Percentiles rank a stretch among this genome's conserved stretches.
Evolutionary conservation across 2,888 invertebrate genomes (phyloP).

Genomic region (Torymus auratus): DNA sequence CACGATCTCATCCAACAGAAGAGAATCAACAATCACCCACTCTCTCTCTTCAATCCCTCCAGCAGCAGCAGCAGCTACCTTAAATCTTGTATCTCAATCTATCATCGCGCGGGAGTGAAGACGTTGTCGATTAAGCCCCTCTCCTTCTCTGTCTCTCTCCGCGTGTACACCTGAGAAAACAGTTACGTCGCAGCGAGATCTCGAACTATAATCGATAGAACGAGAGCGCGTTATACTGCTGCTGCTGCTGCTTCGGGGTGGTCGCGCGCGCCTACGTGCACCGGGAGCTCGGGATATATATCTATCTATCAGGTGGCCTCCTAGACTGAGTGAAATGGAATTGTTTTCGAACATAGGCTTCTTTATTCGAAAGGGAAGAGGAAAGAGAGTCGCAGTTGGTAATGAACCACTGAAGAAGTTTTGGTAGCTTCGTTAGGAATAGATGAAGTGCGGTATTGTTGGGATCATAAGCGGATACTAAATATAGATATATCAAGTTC

Average conservation of each 20-base stretch:
- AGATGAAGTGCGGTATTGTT: too few species aligned
- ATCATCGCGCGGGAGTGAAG: neutral
- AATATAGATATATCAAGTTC: too few species aligned
- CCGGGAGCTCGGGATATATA: slow-evolving; percentile 20
- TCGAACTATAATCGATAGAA: slow-evolving; percentile 4
- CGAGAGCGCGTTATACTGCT: neutral
- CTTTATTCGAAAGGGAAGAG: neutral
- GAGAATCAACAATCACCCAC: too few species aligned
- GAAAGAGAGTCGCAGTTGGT: too few species aligned
- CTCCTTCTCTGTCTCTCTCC: slow-evolving; percentile 2
- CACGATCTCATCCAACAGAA: too few species aligned
- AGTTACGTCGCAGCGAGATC: slow-evolving; percentile 19
- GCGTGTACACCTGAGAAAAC: slow-evolving; percentile 25
- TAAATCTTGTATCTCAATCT: neutral
- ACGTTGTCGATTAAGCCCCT: slow-evolving; percentile 10
- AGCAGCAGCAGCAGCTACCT: neutral
- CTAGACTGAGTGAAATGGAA: neutral
- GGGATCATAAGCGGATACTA: too few species aligned
- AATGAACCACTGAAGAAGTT: too few species aligned
- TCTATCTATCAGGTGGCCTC: slow-evolving; percentile 1
- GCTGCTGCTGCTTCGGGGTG: slow-evolving; percentile 31
- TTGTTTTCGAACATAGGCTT: neutral
- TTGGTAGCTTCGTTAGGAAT: too few species aligned
- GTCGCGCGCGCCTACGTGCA: neutral
- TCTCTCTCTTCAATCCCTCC: neutral